Base-by-base conservation (phyloP, 2,797 vertebrate genomes). In the Esox masquinongy region DNA sequence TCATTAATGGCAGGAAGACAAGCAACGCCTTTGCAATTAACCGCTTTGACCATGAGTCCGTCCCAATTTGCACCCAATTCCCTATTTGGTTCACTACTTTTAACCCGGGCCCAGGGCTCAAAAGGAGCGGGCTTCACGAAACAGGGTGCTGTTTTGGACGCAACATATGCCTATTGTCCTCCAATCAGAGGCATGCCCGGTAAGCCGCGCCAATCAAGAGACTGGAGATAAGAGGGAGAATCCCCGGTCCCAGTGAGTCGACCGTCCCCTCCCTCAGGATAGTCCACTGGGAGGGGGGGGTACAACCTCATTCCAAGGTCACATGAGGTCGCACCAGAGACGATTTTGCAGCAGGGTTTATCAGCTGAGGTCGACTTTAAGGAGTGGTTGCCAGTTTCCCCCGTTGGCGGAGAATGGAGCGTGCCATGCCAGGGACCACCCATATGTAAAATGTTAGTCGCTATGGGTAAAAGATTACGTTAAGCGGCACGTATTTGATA, bases 191-290 rank as follows among this genome's bases (percentile, higher is more conserved):
- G 80, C 49, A 53, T 70, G n/a, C 73, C 50, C 68, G 34, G 53
- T 73, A 83, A 86, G 53, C 77, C 61, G 74, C 59, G 68, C 81
- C 56, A 80, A 85, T 88, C 78, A 88, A 1, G 31, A 78, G 74
- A 39, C 19, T 63, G 72, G 73, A 72, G 79, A 86, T 82, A 79
- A 83, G 75, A 19, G 72, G 76, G 77, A 56, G 83, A 85, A 88
- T 89, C 85, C 78, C 70, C 24, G 0, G 75, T 84, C 89, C 86
- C 83, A 3, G 79, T 86, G 12, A 3, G 16, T 26, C 68, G 16
- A 43, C 59, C 22, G 59, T 78, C 49, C 7, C 16, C 31, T 83
- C 77, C 73, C 76, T 59, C 43, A 71, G 79, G 61, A 17, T 61
- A 9, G 50, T 29, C 47, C 69, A 63, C 68, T 31, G 68, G 68